These are phyloP conservation scores for Anodontia alba DNA, from an alignment of 2,888 invertebrate genomes.

Conservation along the genomic window DNA sequence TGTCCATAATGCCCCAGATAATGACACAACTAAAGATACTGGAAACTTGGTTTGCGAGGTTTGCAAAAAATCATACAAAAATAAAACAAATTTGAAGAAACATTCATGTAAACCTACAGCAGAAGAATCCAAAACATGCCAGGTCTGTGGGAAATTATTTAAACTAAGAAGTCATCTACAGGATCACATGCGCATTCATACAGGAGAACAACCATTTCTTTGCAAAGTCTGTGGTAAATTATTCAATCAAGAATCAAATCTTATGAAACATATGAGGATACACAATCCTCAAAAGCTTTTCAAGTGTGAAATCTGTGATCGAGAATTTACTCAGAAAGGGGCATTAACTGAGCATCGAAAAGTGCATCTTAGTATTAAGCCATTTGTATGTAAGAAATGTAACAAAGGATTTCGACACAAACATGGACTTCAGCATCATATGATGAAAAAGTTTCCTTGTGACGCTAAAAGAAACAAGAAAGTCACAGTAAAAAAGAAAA, in stretches of 20 bases:
- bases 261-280: neutral
- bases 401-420: neutral
- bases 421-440: neutral
- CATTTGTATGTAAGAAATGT: neutral
- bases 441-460: neutral
- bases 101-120: neutral
- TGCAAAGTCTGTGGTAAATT: neutral
- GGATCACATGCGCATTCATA: neutral
- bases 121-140: neutral
- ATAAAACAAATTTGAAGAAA: neutral
- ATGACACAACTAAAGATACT: too few species aligned
- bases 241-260: neutral
- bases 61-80: neutral
- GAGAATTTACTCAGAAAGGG: neutral
- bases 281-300: neutral
- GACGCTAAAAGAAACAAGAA: neutral
- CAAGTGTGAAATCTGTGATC: neutral
- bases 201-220: neutral
- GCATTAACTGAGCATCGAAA: neutral
- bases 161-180: neutral
- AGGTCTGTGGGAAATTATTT: neutral
- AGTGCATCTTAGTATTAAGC: neutral
- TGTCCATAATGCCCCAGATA: too few species aligned
- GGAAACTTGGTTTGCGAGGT: neutral
- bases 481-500: neutral